Conservation (phyloP, 1,140 invertebrate genomes). For the Lineus longissimus region DNA sequence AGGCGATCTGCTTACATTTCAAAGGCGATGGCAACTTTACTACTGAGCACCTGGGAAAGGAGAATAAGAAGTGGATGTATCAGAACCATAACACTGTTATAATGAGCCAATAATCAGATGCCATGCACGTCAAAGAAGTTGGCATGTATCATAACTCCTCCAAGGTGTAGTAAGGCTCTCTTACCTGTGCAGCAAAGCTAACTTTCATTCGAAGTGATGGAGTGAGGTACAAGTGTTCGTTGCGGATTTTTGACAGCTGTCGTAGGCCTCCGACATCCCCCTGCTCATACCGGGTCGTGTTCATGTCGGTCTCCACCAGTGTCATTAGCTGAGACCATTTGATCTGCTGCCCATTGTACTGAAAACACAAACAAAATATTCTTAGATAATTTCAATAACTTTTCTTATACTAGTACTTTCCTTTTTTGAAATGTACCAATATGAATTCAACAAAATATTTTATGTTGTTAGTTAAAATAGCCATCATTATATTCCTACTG, state of each 20-base stretch:
- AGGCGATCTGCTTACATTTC: not conserved
- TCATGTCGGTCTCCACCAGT: not conserved
- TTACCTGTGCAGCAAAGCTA: not conserved
- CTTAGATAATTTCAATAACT: too few relatives aligned
- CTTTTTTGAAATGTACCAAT: not conserved
- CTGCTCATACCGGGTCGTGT: not conserved
- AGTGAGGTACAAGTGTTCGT: not conserved
- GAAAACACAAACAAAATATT: too few relatives aligned
- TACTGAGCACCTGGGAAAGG: not conserved
- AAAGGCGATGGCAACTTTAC: not conserved
- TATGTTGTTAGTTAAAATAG: not conserved
- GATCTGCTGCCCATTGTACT: not conserved
- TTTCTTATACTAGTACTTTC: too few relatives aligned
- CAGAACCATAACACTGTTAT: too few relatives aligned
- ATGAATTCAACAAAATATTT: not conserved
- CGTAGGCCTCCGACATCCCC: not conserved
- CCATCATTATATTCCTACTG: too few relatives aligned
- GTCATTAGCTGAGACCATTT: not conserved
- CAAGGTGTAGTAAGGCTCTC: not conserved
- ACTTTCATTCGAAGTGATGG: not conserved
- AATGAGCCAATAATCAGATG: too few relatives aligned
- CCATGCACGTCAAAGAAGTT: not conserved
- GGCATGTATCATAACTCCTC: not conserved
- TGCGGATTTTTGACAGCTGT: not conserved
- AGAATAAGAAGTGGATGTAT: too few relatives aligned